phyloP scores from a whole-genome alignment of 2,888 invertebrate genomes.

The Patella caerulea region DNA sequence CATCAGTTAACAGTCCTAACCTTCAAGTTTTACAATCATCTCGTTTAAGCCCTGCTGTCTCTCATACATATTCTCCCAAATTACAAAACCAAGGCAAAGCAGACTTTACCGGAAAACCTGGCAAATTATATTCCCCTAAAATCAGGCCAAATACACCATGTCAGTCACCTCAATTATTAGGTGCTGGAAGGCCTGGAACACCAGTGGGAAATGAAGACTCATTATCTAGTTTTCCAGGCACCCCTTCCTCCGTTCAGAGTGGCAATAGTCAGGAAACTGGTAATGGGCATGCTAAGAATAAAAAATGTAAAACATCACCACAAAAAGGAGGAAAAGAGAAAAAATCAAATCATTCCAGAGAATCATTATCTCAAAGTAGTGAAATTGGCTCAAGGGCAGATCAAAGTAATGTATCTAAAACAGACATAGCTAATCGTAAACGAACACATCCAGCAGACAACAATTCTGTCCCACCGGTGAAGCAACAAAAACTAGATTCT shows the following conservation, averaged over 20 bases:
- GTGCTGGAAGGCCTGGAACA: slow-evolving; percentile 6
- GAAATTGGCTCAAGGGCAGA: slow-evolving; percentile 38
- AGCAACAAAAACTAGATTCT: slow-evolving; percentile 34
- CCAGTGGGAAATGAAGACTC: slow-evolving; percentile 28
- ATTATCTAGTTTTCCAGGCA: slow-evolving; percentile 34
- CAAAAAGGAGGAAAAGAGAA: slow-evolving; percentile 18
- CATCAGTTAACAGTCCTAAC: slow-evolving; percentile 5
- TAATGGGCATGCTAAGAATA: slow-evolving; percentile 26
- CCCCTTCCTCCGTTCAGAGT: slow-evolving; percentile 32
- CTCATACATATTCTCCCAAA: slow-evolving; percentile 25
- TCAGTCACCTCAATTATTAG: slow-evolving; percentile 17
- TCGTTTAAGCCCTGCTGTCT: slow-evolving; percentile 30
- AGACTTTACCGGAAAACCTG: slow-evolving; percentile 5
- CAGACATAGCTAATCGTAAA: slow-evolving; percentile 50
- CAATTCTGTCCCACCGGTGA: slow-evolving; percentile 24
- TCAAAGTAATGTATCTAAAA: slow-evolving; percentile 50
- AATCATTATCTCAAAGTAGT: slow-evolving; percentile 35
- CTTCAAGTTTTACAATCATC: slow-evolving; percentile 12
- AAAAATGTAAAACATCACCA: slow-evolving; percentile 21
- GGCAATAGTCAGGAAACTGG: slow-evolving; percentile 34
- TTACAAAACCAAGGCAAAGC: background rate
- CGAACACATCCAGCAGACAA: slow-evolving; percentile 31
- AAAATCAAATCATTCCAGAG: slow-evolving; percentile 44
- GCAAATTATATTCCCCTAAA: slow-evolving; percentile 21
- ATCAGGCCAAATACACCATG: background rate